phyloP scores from a whole-genome alignment of 2,797 vertebrate genomes.

The Lutra lutra region DNA sequence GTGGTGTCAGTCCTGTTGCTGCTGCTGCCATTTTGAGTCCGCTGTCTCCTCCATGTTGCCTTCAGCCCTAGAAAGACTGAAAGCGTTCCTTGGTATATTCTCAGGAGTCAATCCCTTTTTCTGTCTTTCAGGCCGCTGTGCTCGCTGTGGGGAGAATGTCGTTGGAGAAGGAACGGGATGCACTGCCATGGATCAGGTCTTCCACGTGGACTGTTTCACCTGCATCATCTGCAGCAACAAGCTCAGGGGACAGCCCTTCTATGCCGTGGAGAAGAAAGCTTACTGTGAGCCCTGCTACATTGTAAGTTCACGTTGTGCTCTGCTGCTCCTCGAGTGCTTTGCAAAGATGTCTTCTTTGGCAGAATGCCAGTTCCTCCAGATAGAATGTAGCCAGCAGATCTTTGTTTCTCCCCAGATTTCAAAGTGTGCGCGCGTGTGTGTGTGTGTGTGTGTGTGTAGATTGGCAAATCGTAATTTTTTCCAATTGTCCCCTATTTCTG shows the following conservation, averaged over 20 bases:
- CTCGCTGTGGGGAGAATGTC: constrained; percentile 97
- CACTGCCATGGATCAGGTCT: constrained; percentile 99
- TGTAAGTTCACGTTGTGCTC: constrained; percentile 87
- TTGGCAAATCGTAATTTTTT: not conserved
- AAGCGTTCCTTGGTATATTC: not conserved
- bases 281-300: constrained; percentile 99
- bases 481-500: not conserved
- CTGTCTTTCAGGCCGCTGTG: constrained; percentile 92
- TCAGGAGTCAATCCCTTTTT: not conserved
- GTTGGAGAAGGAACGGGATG: constrained; percentile 98
- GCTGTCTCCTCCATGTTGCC: rapidly evolving
- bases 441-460: not conserved
- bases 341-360: not conserved
- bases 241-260: constrained; percentile 98
- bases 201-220: constrained; percentile 97
- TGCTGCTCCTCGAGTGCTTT: not conserved
- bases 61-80: not conserved
- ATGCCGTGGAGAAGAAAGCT: constrained; percentile 97
- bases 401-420: not conserved
- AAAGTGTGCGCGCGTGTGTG: not conserved
- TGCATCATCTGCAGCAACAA: constrained; percentile 95
- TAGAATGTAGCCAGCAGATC: not conserved
- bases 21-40: not conserved
- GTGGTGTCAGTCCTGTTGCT: rapidly evolving
- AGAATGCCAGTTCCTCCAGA: not conserved